phyloP scores from a whole-genome alignment of 2,113 vertebrate species.

The Maccullochella peelii region DNA sequence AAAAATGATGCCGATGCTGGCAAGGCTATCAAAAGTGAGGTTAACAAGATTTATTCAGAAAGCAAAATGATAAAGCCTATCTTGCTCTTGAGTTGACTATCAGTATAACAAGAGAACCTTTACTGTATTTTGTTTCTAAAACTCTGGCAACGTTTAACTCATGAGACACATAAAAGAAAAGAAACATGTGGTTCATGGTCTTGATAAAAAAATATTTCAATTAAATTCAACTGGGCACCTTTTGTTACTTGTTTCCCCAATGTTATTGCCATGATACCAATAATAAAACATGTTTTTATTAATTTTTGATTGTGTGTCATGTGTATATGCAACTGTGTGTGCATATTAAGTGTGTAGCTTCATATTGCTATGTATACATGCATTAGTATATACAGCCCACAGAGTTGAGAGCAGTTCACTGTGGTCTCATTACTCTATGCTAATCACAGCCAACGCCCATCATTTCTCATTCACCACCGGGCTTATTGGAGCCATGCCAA shows the following conservation, averaged over 20 bases:
- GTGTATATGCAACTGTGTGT: background rate
- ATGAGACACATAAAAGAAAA: background rate
- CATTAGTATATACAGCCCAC: constrained; percentile 28
- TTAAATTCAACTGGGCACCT: background rate
- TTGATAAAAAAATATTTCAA: background rate
- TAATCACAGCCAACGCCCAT: constrained; percentile 65
- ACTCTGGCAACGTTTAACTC: background rate
- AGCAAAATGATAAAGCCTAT: background rate
- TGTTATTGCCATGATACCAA: too few species aligned
- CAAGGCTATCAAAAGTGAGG: background rate
- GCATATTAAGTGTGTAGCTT: background rate
- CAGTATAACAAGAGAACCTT: background rate
- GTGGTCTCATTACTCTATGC: constrained; percentile 60
- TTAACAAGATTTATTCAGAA: background rate
- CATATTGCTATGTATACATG: background rate
- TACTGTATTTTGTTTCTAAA: background rate
- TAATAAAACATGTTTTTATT: too few species aligned
- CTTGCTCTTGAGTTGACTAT: background rate
- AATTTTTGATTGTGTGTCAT: background rate
- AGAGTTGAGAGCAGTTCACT: constrained; percentile 36
- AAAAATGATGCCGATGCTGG: background rate
- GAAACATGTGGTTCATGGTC: background rate
- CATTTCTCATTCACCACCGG: constrained; percentile 51
- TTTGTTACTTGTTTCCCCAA: background rate
- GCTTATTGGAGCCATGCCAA: constrained; percentile 52